These are phyloP conservation scores for Frankliniella fusca DNA, from an alignment of 2,888 invertebrate species.

Conservation along the genomic window DNA sequence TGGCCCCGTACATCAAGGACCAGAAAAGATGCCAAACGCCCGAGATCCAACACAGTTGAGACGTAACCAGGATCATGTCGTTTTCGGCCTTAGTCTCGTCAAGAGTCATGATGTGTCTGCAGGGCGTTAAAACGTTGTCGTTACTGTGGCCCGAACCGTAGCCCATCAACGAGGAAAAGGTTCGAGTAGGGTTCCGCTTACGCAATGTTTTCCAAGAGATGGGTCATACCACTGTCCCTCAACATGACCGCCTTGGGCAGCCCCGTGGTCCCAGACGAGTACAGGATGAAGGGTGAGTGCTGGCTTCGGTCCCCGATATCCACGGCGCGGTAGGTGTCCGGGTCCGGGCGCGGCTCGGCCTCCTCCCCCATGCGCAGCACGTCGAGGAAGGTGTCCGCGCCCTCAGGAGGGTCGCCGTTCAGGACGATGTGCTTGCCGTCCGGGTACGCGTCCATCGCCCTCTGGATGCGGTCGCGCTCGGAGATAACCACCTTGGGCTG, in stretches of 20 bases:
- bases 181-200: neutral
- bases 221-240: neutral
- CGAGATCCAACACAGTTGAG: neutral
- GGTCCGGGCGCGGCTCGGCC: neutral
- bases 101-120: too few species aligned
- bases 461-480: neutral
- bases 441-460: neutral
- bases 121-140: neutral
- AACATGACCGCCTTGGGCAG: neutral
- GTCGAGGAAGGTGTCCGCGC: neutral
- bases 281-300: neutral
- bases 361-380: neutral
- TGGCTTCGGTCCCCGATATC: neutral
- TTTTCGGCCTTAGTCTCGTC: neutral
- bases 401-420: neutral
- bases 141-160: neutral
- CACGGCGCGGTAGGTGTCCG: neutral
- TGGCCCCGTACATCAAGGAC: neutral
- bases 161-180: neutral
- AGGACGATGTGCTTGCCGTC: neutral
- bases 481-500: neutral
- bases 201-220: neutral
- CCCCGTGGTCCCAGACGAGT: neutral
- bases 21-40: neutral
- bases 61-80: neutral